Base-by-base conservation (phyloP, 2,888 invertebrate genomes). In the Himalopsyche kuldschensis region DNA sequence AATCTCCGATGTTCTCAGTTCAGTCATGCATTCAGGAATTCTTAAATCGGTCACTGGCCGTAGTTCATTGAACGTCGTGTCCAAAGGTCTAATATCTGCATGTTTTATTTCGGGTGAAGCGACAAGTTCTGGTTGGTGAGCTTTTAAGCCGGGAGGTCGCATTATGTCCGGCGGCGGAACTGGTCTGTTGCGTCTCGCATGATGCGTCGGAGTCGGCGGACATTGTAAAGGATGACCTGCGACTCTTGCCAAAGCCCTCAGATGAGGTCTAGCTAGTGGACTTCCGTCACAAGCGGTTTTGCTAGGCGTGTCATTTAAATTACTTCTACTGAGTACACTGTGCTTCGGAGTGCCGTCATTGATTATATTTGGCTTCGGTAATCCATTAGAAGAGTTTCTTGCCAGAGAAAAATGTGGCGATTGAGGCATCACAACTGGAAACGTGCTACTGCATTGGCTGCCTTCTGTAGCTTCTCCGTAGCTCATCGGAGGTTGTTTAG, bases 171-270 rank as follows among this genome's bases (percentile, higher is more conserved):
- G 87, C 0, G 91, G 91, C 0, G 93, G 93, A 86, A 94, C 90
- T 20, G 93, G 93, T 85, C 94, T 91, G 8, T 94, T 92, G 77
- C 94, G 93, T 69, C 95, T 92, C 0, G 96, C 95, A 88, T 96
- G 96, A 89, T 97, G 97, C 0, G 97, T 97, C 0, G 97, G 97
- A 0, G 97, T 97, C 0, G 97, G 97, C 3, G 97, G 97, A 88
- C 97, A 97, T 86, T 96, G 94, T 0, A 95, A 93, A 69, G 91
- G 90, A 0, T 92, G 91, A 78, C 90, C 88, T 0, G 92, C 92
- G 46, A 94, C 93, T 78, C 94, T 90, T 5, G 94, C 92, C 30
- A 94, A 87, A 1, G 93, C 92, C 85, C 94, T 91, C 3, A 95
- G 94, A 87, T 95, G 94, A 27, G 94, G 94, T 82, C 94, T 89